These are phyloP conservation scores for Agrochola litura DNA, from an alignment of 2,888 invertebrate genomes.

Conservation along the genomic window DNA sequence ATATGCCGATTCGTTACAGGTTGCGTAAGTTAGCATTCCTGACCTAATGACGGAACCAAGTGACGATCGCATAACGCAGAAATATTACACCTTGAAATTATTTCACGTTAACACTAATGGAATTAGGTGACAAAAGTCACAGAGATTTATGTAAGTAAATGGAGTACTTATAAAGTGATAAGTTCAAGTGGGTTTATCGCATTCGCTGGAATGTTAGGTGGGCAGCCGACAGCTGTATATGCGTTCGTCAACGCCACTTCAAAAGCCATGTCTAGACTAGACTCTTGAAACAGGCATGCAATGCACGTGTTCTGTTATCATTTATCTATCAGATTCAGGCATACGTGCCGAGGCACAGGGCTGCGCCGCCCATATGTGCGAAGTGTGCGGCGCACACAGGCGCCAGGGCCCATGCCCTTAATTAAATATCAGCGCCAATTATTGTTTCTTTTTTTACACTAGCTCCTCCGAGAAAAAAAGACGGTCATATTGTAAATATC, in stretches of 20 bases:
- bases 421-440: too few relatives aligned
- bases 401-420: too few relatives aligned
- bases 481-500: too few relatives aligned
- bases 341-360: neutral
- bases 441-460: too few relatives aligned
- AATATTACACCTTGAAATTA: conserved; percentile 45
- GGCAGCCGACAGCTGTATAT: neutral
- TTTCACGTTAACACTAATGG: conserved; percentile 34
- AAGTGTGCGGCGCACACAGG: too few relatives aligned
- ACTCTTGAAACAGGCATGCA: neutral
- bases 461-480: too few relatives aligned
- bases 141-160: conserved; percentile 25
- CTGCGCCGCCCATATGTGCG: too few relatives aligned
- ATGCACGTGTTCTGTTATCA: neutral
- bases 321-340: neutral
- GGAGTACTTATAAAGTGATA: neutral
- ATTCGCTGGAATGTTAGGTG: conserved; percentile 1
- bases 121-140: conserved; percentile 25
- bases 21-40: conserved; percentile 49
- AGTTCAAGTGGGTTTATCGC: conserved; percentile 33
- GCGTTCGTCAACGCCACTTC: neutral
- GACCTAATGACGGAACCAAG: conserved; percentile 47
- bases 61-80: conserved; percentile 32
- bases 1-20: conserved; percentile 48
- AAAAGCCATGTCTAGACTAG: conserved; percentile 6